Evolutionary conservation across 2,797 vertebrate genomes (phyloP).

Genomic region (Chelonia mydas): DNA sequence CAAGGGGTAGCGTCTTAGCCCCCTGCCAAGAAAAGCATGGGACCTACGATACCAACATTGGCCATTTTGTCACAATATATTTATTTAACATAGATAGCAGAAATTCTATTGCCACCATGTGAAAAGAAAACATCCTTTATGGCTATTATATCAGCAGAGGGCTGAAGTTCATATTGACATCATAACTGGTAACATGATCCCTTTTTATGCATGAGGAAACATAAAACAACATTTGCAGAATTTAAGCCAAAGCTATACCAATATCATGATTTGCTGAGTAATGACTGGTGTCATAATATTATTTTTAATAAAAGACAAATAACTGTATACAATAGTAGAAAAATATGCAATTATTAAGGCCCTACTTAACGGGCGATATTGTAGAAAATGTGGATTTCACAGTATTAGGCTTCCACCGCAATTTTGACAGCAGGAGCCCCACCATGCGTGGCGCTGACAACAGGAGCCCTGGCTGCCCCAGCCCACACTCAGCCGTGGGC

Average conservation of each 20-base stretch:
- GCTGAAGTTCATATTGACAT: neutral
- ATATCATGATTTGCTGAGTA: neutral
- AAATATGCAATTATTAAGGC: too few relatives aligned
- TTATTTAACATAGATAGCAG: neutral
- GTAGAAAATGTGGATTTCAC: too few relatives aligned
- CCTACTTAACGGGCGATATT: too few relatives aligned
- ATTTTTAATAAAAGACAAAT: neutral
- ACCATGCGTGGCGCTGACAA: too few relatives aligned
- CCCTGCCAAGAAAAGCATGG: too few relatives aligned
- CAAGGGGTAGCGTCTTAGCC: too few relatives aligned
- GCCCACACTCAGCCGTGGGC: too few relatives aligned
- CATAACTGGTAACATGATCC: neutral
- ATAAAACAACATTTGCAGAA: neutral
- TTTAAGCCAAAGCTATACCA: accelerated
- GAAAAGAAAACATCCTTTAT: neutral
- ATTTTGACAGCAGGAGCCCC: too few relatives aligned
- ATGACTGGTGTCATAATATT: accelerated
- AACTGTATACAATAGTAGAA: neutral
- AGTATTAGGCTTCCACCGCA: too few relatives aligned
- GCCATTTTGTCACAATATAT: too few relatives aligned
- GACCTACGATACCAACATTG: too few relatives aligned
- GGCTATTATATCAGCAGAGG: neutral
- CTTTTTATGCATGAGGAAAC: neutral
- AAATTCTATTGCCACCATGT: neutral
- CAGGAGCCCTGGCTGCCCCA: too few relatives aligned